These are phyloP conservation scores for Acromyrmex echinatior DNA, from an alignment of 1,140 invertebrate genomes.

Conservation along the genomic window DNA sequence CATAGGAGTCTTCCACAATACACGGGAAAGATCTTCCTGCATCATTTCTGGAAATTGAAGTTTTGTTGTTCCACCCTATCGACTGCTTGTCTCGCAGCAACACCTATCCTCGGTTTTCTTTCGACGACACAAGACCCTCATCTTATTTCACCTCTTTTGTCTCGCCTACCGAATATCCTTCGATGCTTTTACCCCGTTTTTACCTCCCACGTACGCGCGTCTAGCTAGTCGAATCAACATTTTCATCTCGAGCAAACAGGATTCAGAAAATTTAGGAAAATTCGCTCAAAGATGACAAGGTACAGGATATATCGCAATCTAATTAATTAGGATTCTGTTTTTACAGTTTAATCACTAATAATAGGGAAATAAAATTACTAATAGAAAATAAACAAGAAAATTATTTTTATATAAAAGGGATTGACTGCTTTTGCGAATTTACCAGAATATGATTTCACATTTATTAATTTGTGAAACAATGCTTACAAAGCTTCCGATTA, in stretches of 20 bases:
- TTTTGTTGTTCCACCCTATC: conserved; percentile 80
- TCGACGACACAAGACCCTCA: conserved; percentile 21
- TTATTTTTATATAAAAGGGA: background rate
- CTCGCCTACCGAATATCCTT: conserved; percentile 51
- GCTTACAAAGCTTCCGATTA: no score
- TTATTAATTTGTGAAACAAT: background rate
- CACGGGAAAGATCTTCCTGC: conserved; percentile 80
- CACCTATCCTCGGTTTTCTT: conserved; percentile 32
- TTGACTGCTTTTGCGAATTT: background rate
- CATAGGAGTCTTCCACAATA: conserved; percentile 74
- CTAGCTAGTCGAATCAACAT: conserved; percentile 28
- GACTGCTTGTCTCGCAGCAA: conserved; percentile 41
- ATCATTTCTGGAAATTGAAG: conserved; percentile 83
- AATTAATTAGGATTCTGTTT: background rate
- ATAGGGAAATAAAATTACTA: background rate
- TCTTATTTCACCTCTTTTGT: conserved; percentile 62
- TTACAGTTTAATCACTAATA: background rate
- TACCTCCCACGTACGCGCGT: background rate
- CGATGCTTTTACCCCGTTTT: conserved; percentile 47
- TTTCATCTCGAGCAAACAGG: conserved; percentile 29
- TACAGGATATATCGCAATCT: background rate
- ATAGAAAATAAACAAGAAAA: background rate
- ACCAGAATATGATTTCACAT: background rate
- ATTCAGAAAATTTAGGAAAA: conserved; percentile 32
- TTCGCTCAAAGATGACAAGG: background rate